Base-by-base conservation (phyloP, 1,140 invertebrate species). In the Anastatus disparis region DNA sequence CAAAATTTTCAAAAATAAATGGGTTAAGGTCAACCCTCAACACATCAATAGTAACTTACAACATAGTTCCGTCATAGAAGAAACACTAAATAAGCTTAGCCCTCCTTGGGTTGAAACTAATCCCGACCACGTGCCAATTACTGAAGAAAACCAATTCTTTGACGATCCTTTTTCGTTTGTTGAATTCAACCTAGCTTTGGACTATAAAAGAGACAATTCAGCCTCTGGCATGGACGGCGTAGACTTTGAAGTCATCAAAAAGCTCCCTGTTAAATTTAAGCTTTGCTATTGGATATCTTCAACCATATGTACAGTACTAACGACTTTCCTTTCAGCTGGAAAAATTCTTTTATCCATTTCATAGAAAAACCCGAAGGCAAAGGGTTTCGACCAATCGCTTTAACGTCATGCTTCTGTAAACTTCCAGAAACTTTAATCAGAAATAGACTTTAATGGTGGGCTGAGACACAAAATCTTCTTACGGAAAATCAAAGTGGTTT, bases 321-420 rank as follows among this genome's bases (percentile, higher is more conserved):
- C 31, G 17, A 15, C 15, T 64, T 22, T 26, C 48, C 62, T 1
- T 1, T 4, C 9, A 24, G 8, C 6, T 64, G 62, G 62, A 31
- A 24, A 1, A 24, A 64, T 0, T 35, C 62, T 2, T 35, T 46
- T 17, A 38, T 64, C 12, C 62, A 64, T 17, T 64, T 64, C 12
- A 38, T 64, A 17, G 20, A 8, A 20, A 71, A 64, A 26, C 29
- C 17, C 22, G 48, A 55, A 13, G 31, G 61, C 6, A 7, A 56
- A 38, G 15, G 6, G 22, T 13, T 48, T 27, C 17, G 58, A 26
- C 48, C 22, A 22, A 70, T 69, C 53, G 10, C 40, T 3, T 24
- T 48, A 38, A 61, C 58, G 1, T 61, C 40, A 20, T 61, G 40
- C 35, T 2, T 27, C 2, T 44, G 58, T n/a, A 61, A 61, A 44